Percentiles rank a stretch among this genome's conserved stretches.
phyloP scores from a whole-genome alignment of 1,140 invertebrate genomes.

The Hyles euphorbiae region DNA sequence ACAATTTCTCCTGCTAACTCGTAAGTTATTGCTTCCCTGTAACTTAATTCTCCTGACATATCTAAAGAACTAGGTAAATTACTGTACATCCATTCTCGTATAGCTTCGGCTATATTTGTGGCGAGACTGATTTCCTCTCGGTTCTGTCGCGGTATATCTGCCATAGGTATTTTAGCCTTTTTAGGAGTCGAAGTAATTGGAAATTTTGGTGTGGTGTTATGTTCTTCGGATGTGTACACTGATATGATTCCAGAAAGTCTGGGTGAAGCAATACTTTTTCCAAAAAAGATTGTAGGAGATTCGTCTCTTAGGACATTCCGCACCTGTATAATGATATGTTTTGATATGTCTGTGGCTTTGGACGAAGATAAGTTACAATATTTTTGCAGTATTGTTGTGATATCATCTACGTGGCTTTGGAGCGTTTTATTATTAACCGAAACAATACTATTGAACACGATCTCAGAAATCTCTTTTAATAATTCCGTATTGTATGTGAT shows the following conservation, averaged over 20 bases:
- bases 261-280: background rate
- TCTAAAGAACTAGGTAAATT: slow-evolving; percentile 23
- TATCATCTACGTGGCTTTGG: background rate
- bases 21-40: slow-evolving; percentile 27
- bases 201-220: slow-evolving; percentile 1
- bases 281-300: too few species aligned
- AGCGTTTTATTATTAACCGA: background rate
- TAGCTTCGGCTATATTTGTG: slow-evolving; percentile 21
- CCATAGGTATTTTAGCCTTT: slow-evolving; percentile 13
- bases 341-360: background rate
- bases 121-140: slow-evolving; percentile 28
- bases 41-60: slow-evolving; percentile 18
- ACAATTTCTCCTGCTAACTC: slow-evolving; percentile 40
- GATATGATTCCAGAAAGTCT: slow-evolving; percentile 10
- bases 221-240: slow-evolving; percentile 15
- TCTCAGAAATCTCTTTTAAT: background rate
- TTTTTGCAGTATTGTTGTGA: background rate
- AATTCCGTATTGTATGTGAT: background rate
- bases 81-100: slow-evolving; percentile 32
- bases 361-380: background rate
- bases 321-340: background rate
- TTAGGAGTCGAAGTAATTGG: slow-evolving; percentile 26
- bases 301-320: background rate
- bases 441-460: background rate
- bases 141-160: slow-evolving; percentile 20